Percentiles rank a stretch among this genome's conserved stretches.
phyloP scores from a whole-genome alignment of 2,888 invertebrate genomes.

The Malachius bipustulatus region DNA sequence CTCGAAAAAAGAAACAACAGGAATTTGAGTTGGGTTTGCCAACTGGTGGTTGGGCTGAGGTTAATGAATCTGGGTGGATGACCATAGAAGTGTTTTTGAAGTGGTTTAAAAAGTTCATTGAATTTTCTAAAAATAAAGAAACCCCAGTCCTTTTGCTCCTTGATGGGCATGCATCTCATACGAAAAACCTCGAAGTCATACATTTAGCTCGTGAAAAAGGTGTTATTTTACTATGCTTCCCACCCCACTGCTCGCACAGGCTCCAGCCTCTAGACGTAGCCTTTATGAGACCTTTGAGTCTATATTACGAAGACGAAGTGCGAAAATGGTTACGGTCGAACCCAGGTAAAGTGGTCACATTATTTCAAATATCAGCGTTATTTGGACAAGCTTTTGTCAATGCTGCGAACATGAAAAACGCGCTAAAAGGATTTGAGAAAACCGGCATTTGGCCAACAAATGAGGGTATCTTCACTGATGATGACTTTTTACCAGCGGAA shows the following conservation, averaged over 20 bases:
- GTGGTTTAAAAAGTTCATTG: conserved; percentile 16
- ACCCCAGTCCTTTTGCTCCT: conserved; percentile 14
- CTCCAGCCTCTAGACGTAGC: conserved; percentile 24
- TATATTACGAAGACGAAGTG: conserved; percentile 20
- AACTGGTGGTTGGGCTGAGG: conserved; percentile 17
- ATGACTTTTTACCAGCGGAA: conserved; percentile 7
- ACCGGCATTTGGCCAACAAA: conserved; percentile 5
- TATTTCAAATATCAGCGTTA: conserved; percentile 18
- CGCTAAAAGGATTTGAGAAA: conserved; percentile 22
- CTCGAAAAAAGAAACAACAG: conserved; percentile 16
- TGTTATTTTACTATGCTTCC: conserved; percentile 26
- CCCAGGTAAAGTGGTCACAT: conserved; percentile 23
- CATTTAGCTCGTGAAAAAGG: conserved; percentile 23
- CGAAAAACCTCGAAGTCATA: conserved; percentile 25
- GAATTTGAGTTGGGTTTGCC: conserved; percentile 8
- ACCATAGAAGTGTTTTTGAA: conserved; percentile 12
- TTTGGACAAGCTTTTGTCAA: conserved; percentile 21
- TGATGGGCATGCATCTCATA: conserved; percentile 15
- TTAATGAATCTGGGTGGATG: conserved; percentile 13
- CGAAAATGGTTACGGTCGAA: conserved; percentile 20
- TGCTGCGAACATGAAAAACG: conserved; percentile 21
- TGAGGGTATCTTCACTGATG: conserved; percentile 4
- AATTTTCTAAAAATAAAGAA: conserved; percentile 11
- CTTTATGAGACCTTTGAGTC: conserved; percentile 22
- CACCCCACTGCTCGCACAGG: conserved; percentile 23